Evolutionary conservation across 2,797 vertebrate genomes (phyloP).

Genomic region (Cuniculus paca): DNA sequence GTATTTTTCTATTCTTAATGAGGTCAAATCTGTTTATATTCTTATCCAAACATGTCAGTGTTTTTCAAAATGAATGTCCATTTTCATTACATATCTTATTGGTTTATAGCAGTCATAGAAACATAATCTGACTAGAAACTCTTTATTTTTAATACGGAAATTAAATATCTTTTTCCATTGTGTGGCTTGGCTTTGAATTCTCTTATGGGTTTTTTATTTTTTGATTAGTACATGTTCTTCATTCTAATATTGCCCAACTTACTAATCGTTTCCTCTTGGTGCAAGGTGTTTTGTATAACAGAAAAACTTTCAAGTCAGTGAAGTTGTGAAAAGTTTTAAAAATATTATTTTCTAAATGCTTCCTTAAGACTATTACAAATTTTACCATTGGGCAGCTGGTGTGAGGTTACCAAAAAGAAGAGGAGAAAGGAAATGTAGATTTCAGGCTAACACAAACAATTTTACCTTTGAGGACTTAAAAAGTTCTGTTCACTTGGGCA

Average conservation of each 20-base stretch:
- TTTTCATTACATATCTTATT: slow-evolving; percentile 35
- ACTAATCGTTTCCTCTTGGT: slow-evolving; percentile 19
- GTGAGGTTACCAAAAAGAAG: background rate
- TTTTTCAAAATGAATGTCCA: background rate
- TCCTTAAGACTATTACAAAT: background rate
- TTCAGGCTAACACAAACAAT: background rate
- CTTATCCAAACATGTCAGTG: background rate
- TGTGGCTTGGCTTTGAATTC: background rate
- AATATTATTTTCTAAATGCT: background rate
- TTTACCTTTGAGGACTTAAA: background rate
- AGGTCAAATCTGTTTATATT: background rate
- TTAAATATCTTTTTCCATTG: background rate
- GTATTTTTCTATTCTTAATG: background rate
- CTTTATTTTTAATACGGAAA: background rate
- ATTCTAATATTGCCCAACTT: background rate
- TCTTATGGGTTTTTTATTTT: background rate
- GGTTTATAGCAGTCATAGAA: background rate
- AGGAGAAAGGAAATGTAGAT: background rate
- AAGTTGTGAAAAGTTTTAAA: background rate
- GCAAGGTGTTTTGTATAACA: background rate
- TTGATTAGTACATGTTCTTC: background rate
- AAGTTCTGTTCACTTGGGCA: background rate
- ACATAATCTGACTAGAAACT: background rate
- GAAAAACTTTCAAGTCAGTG: background rate
- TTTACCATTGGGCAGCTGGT: background rate